Evolutionary conservation across 2,888 invertebrate species (phyloP), one percentile per base, ranked within the genome.

Genomic region (Drosophila borealis): DNA sequence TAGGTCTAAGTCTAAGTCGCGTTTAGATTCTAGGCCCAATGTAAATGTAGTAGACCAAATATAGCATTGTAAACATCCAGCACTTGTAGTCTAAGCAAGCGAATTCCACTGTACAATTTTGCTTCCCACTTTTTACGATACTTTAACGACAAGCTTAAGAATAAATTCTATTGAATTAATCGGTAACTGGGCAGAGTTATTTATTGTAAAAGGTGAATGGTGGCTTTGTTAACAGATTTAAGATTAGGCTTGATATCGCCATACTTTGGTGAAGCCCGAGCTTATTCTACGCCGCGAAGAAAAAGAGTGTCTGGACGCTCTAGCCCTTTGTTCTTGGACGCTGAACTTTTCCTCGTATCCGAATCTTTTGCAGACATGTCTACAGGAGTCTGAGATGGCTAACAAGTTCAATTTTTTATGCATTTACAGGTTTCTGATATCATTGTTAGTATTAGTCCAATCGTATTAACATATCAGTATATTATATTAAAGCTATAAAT

Each of bases 1-100:
- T 78, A 78, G 71, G 41, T 65, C 64, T 62, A 73, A 54, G 54
- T 74, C 60, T 56, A 67, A 68, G 78, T 78, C 70, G 67, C 64
- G 62, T 56, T 67, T 81, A 79, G 61, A 60, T 64, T 55, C 29
- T 55, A 72, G 45, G 48, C 63, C 67, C 64, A 65, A 49, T 85
- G 89, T 88, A 85, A 74, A 88, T 88, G 73, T 77, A 88, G 89
- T 84, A 88, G 89, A 83, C 89, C 85, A 88, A 85, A 85, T 75
- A 88, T 85, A 87, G 89, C 88, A 87, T 69, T 67, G 70, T 81
- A 80, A 78, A 80, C 70, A 73, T 74, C 59, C 74, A 70, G 65
- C 80, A 80, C 80, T 33, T 42, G 60, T 69, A 70, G 68, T 54
- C 51, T 81, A 74, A 83, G 71, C 73, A 63, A 81, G 84, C 68